A percentile compares a stretch with the other conserved stretches of the same genome.
These are phyloP conservation scores for Mesocentrotus franciscanus DNA, from an alignment of 53 echinoderm and acorn worm genomes.

Conservation along the genomic window DNA sequence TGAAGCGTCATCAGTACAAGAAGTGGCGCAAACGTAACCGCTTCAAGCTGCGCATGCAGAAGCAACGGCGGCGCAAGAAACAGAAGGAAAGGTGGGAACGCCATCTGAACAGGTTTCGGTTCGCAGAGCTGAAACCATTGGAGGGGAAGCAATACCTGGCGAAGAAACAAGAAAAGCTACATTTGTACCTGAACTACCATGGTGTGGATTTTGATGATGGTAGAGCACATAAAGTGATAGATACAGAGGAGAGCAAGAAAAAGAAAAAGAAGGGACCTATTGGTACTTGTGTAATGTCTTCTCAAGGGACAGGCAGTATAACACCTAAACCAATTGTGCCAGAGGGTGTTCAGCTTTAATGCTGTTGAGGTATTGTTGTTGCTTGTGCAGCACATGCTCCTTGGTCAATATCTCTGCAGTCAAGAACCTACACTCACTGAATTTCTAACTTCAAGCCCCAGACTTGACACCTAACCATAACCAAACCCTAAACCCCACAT, in stretches of 20 bases:
- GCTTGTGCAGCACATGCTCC: no score
- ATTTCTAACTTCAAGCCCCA: no score
- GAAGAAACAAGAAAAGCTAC: slow-evolving; percentile 65
- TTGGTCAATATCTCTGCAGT: no score
- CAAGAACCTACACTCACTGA: no score
- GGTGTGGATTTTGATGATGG: slow-evolving; percentile 70
- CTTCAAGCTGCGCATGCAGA: slow-evolving; percentile 76
- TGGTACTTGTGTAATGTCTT: not conserved
- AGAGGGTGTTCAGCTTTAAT: slow-evolving; percentile 9
- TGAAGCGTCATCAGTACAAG: slow-evolving; percentile 85
- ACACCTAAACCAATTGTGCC: slow-evolving; percentile 74
- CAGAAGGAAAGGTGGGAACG: slow-evolving; percentile 73
- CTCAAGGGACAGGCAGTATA: slow-evolving; percentile 45
- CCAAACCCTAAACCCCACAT: no score
- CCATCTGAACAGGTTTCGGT: slow-evolving; percentile 74
- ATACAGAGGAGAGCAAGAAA: slow-evolving; percentile 16
- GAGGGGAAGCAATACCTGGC: slow-evolving; percentile 70
- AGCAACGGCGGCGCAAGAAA: slow-evolving; percentile 73
- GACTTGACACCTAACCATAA: no score
- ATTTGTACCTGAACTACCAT: slow-evolving; percentile 71
- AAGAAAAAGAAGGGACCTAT: slow-evolving; percentile 40
- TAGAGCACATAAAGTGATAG: not conserved
- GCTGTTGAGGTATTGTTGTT: not conserved
- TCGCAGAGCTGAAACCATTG: slow-evolving; percentile 63
- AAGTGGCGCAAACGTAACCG: slow-evolving; percentile 83